Conservation (phyloP, 2,888 invertebrate genomes). For the Pammene aurita region DNA sequence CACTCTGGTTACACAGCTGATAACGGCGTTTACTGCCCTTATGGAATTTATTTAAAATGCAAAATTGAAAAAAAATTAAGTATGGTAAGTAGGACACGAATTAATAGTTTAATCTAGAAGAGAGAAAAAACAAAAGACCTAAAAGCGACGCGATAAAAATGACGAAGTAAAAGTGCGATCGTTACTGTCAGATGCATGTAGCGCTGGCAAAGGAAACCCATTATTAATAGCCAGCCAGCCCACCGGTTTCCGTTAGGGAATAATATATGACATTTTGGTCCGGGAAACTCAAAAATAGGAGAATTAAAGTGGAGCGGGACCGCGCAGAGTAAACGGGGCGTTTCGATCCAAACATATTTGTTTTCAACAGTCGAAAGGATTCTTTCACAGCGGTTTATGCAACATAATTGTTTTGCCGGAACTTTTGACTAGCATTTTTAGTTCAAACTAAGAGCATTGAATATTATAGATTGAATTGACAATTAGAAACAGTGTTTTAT, state of each 20-base stretch:
- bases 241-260: slow-evolving; percentile 63
- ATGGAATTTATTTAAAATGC: too few species aligned
- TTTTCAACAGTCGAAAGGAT: slow-evolving; percentile 34
- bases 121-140: slow-evolving; percentile 53
- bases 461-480: too few species aligned
- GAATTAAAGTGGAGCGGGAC: slow-evolving; percentile 35
- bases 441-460: too few species aligned
- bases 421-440: not conserved
- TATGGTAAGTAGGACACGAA: not conserved
- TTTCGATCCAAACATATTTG: slow-evolving; percentile 40
- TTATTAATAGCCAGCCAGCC: slow-evolving; percentile 74
- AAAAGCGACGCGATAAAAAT: slow-evolving; percentile 67
- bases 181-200: slow-evolving; percentile 77
- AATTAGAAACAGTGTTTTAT: too few species aligned
- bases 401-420: slow-evolving; percentile 28
- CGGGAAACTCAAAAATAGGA: slow-evolving; percentile 52
- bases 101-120: slow-evolving; percentile 14
- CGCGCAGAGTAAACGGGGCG: slow-evolving; percentile 28
- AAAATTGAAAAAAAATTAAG: too few species aligned
- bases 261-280: slow-evolving; percentile 69
- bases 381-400: slow-evolving; percentile 21
- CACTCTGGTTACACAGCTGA: too few species aligned
- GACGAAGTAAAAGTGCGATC: slow-evolving; percentile 71
- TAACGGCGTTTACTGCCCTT: too few species aligned
- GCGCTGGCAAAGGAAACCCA: slow-evolving; percentile 68